phyloP scores from a whole-genome alignment of 2,797 vertebrate species.

The Hoplostethus atlanticus region DNA sequence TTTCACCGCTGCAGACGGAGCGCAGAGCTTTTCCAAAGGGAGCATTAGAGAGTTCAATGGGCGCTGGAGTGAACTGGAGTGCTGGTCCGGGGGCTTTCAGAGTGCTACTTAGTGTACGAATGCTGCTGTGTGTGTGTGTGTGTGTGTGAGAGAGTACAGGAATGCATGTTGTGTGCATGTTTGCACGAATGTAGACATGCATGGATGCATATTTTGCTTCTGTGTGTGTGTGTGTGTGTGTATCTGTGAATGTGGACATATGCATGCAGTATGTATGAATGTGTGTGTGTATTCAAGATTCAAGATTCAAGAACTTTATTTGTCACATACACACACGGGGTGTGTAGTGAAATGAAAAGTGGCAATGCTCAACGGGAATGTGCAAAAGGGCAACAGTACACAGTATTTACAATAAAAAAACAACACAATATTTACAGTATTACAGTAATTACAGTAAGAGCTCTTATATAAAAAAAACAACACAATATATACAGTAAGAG shows the following conservation, averaged over 20 bases:
- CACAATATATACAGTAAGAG: no score
- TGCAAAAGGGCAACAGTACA: no score
- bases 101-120: slow-evolving; percentile 54
- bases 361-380: no score
- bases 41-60: slow-evolving; percentile 47
- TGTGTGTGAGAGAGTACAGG: slow-evolving; percentile 29
- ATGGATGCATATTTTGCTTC: neutral
- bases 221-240: neutral
- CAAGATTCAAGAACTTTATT: no score
- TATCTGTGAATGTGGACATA: slow-evolving; percentile 1
- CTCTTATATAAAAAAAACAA: no score
- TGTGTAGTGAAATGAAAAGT: no score
- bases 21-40: slow-evolving; percentile 35
- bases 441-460: no score
- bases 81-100: slow-evolving; percentile 57
- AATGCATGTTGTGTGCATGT: neutral
- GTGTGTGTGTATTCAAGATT: neutral
- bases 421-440: no score
- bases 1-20: slow-evolving; percentile 16
- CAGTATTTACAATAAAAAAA: no score
- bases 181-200: neutral
- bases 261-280: slow-evolving; percentile 12
- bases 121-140: slow-evolving; percentile 27
- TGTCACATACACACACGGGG: no score
- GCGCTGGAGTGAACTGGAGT: slow-evolving; percentile 57